A percentile compares a stretch with the other conserved stretches of the same genome.
Evolutionary conservation across 2,797 vertebrate species (phyloP).

Genomic region (Thalassophryne amazonica): DNA sequence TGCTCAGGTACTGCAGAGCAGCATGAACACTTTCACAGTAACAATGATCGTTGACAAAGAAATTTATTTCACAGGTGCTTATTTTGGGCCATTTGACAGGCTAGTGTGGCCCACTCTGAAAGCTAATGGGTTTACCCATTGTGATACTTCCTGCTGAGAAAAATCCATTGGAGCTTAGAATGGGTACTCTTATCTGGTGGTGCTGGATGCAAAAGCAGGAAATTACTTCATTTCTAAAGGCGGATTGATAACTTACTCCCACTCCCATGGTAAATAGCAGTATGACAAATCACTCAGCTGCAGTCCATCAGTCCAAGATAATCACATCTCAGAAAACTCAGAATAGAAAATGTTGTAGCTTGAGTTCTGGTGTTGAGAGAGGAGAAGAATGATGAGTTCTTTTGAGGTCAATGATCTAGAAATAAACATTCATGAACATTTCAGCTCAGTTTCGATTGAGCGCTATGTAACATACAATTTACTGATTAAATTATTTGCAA

Average conservation of each 20-base stretch:
- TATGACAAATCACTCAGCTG: constrained; percentile 14
- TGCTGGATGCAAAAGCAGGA: constrained; percentile 60
- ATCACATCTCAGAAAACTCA: constrained; percentile 25
- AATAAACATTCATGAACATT: too few relatives aligned
- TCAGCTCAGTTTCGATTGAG: too few relatives aligned
- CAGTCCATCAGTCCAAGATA: constrained; percentile 14
- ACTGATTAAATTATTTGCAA: too few relatives aligned
- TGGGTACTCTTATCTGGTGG: constrained; percentile 61
- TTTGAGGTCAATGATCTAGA: constrained; percentile 10
- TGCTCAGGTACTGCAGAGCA: constrained; percentile 17
- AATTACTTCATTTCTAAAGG: constrained; percentile 66
- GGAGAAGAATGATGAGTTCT: constrained; percentile 23
- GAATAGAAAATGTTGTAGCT: constrained; percentile 52
- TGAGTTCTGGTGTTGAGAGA: constrained; percentile 28
- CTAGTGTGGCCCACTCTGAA: constrained; percentile 23
- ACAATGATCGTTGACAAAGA: constrained; percentile 34
- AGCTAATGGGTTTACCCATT: constrained; percentile 63
- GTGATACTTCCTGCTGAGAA: constrained; percentile 70
- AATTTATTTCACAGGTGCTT: constrained; percentile 47
- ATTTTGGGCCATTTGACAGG: constrained; percentile 45
- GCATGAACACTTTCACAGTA: constrained; percentile 16
- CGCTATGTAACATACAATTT: too few relatives aligned
- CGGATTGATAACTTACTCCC: constrained; percentile 48
- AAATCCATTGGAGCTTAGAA: constrained; percentile 40
- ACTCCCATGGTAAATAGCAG: too few relatives aligned